A percentile compares a stretch with the other conserved stretches of the same genome.
Evolutionary conservation across 2,797 vertebrate genomes (phyloP).

Genomic region (Schizothorax lantsangensis): DNA sequence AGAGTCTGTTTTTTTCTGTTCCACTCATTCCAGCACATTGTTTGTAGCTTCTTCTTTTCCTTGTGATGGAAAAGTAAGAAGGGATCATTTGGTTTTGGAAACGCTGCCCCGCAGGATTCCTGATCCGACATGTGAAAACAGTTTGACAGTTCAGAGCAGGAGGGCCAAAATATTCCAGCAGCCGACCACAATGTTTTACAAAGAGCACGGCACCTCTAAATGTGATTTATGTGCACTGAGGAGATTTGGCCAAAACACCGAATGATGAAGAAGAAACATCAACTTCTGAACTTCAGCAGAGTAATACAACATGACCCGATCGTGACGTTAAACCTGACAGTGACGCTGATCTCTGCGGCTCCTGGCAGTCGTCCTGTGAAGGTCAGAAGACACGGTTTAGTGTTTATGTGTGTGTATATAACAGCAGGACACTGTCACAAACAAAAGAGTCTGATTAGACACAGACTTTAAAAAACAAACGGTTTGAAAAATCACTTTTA

Average conservation of each 20-base stretch:
- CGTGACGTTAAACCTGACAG: background rate
- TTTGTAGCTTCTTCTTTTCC: background rate
- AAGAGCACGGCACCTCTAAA: background rate
- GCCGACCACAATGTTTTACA: background rate
- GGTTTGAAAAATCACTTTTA: background rate
- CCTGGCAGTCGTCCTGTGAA: background rate
- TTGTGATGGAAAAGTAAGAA: background rate
- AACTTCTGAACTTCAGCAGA: background rate
- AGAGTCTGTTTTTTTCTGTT: background rate
- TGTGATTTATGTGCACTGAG: background rate
- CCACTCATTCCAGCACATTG: background rate
- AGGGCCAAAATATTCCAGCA: background rate
- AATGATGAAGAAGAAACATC: background rate
- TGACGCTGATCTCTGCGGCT: background rate
- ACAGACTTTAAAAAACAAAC: slow-evolving; percentile 8
- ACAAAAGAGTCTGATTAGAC: slow-evolving; percentile 55
- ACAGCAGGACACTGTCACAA: slow-evolving; percentile 55
- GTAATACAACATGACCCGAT: background rate
- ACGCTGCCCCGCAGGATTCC: slow-evolving; percentile 3
- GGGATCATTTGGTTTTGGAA: background rate
- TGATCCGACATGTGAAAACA: slow-evolving; percentile 22
- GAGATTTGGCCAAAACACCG: background rate
- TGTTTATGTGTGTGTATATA: slow-evolving; percentile 15
- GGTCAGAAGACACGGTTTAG: background rate
- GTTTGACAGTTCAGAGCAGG: background rate